Evolutionary conservation across 2,797 vertebrate species (phyloP), one percentile per base, ranked within the genome.

Genomic region (Galago senegalensis): DNA sequence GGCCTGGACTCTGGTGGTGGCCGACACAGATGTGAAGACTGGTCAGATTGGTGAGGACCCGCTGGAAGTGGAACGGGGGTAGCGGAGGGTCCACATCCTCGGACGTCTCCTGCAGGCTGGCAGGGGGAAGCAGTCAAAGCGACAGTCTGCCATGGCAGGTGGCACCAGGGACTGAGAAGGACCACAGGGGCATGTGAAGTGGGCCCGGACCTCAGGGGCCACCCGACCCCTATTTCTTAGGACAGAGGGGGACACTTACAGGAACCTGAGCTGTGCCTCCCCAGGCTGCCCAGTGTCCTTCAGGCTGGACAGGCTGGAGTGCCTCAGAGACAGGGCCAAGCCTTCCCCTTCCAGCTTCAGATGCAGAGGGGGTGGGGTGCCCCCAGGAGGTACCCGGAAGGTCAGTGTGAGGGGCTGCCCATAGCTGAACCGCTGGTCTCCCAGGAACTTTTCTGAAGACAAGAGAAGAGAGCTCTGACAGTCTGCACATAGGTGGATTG

Each of bases 21-120:
- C 98, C 98, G 29, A 99, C 98, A 11, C 92, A 98, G 98, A 99
- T 98, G n/a, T 34, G 97, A 23, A 99, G 96, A 7, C 97, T 34
- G 0, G 98, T 99, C 98, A 99, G 97, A 97, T 99, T 99, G 98
- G 99, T 96, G 34, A 99, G 99, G 70, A 99, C 98, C 84, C 83
- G 98, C 93, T 99, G 99, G 98, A 99, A 99, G 87, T 99, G 98
- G 98, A 99, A 99, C 53, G 99, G 31, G 0, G 99, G 98, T 72
- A 99, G 70, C 0, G 27, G 94, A 73, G 98, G 98, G 58, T 94
- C 89, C 0, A 95, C 97, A 5, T 98, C 98, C 77, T 93, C 98
- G 23, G 99, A 99, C 18, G 97, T 98, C 97, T 99, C 99, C 0
- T 99, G 98, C 67, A 99, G 98, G 97, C 99, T 99, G 98, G 34